Evolutionary conservation across 2,113 vertebrate genomes (phyloP).

Genomic region (Mastomys coucha): DNA sequence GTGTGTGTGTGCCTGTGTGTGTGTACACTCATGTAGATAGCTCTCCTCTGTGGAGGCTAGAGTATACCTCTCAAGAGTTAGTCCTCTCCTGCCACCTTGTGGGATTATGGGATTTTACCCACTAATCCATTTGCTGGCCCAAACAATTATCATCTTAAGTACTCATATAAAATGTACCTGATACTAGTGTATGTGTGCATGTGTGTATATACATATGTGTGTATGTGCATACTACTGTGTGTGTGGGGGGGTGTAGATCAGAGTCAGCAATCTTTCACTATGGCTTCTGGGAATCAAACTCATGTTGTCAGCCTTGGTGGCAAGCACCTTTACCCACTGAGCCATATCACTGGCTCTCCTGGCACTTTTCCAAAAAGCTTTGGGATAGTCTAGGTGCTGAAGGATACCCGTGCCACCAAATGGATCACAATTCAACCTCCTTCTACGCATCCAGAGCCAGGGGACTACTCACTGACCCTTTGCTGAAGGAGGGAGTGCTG

Average conservation of each 20-base stretch:
- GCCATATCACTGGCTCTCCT: not conserved
- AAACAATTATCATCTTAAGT: not conserved
- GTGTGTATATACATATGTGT: not conserved
- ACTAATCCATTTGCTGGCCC: not conserved
- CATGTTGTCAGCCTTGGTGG: not conserved
- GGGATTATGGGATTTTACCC: not conserved
- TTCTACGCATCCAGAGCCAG: not conserved
- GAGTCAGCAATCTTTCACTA: not conserved
- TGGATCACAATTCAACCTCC: not conserved
- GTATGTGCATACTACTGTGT: not conserved
- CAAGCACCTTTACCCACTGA: not conserved
- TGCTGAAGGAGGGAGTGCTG: not conserved
- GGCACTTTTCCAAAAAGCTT: not conserved
- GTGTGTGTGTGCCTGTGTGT: not conserved
- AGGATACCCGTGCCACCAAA: not conserved
- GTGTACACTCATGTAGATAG: too few relatives aligned
- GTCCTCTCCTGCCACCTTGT: not conserved
- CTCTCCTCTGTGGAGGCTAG: not conserved
- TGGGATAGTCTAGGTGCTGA: not conserved
- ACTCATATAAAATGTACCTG: not conserved
- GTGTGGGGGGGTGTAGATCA: not conserved
- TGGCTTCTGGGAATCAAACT: not conserved
- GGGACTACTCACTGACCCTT: not conserved
- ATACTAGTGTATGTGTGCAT: not conserved
- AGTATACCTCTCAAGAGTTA: not conserved